Percentiles rank a stretch among this genome's conserved stretches.
phyloP scores from a whole-genome alignment of 2,888 invertebrate genomes.

The Protodeltote pygarga region DNA sequence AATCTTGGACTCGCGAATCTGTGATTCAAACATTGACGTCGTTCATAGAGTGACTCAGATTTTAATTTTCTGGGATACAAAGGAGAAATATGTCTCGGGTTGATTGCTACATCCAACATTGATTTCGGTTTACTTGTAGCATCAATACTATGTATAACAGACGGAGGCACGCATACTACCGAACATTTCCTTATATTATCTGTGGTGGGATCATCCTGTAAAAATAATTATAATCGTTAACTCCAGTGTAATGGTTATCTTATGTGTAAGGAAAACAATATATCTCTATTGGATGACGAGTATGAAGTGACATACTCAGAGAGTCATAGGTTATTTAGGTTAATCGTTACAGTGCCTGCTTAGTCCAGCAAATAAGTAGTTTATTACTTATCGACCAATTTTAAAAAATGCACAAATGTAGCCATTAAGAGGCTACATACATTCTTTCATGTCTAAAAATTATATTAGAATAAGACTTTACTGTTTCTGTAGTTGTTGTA shows the following conservation, averaged over 20 bases:
- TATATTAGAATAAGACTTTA: too few species aligned
- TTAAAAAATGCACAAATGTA: too few species aligned
- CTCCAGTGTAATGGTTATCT: not conserved
- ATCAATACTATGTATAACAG: constrained; percentile 63
- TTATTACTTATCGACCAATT: too few species aligned
- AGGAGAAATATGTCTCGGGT: constrained; percentile 70
- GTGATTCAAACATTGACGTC: constrained; percentile 76
- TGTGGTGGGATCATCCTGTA: constrained; percentile 73
- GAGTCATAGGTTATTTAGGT: too few species aligned
- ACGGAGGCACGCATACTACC: constrained; percentile 64
- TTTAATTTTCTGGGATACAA: constrained; percentile 74
- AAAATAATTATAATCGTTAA: constrained; percentile 37
- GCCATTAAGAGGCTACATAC: too few species aligned
- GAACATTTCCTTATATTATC: constrained; percentile 58
- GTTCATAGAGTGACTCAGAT: constrained; percentile 73
- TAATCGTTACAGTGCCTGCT: too few species aligned
- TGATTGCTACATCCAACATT: constrained; percentile 61
- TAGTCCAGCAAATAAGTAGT: too few species aligned
- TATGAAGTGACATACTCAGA: too few species aligned
- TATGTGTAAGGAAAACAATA: not conserved
- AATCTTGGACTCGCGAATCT: constrained; percentile 81
- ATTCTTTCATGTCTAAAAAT: too few species aligned
- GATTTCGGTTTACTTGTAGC: constrained; percentile 56
- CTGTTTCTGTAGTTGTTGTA: too few species aligned
- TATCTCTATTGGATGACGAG: too few species aligned